These are phyloP conservation scores for Rapana venosa DNA, from an alignment of 2,888 invertebrate genomes.

Conservation along the genomic window DNA sequence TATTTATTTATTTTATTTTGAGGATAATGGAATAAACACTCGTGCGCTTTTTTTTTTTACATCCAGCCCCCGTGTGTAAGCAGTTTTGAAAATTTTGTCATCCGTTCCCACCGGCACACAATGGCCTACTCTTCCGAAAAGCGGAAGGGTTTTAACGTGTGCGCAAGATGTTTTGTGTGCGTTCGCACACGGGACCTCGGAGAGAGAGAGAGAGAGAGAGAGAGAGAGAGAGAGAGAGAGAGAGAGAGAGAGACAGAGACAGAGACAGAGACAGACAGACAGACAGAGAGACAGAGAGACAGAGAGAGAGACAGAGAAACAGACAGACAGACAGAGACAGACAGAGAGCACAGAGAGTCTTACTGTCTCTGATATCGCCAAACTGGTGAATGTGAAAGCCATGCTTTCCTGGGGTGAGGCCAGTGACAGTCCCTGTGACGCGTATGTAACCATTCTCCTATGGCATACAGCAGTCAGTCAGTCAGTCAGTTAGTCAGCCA, in stretches of 20 bases:
- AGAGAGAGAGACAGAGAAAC: neutral
- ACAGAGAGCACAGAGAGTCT: conserved; percentile 18
- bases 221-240: conserved; percentile 14
- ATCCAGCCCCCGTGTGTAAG: too few relatives aligned
- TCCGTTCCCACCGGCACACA: too few relatives aligned
- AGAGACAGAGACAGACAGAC: neutral
- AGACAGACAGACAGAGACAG: neutral
- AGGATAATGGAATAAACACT: too few relatives aligned
- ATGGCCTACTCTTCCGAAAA: too few relatives aligned
- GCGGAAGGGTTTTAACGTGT: too few relatives aligned
- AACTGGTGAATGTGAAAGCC: conserved; percentile 98
- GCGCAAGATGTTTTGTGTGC: too few relatives aligned
- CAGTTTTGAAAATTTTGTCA: too few relatives aligned
- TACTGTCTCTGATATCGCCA: conserved; percentile 92
- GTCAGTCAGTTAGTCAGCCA: too few relatives aligned
- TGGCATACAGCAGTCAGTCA: neutral
- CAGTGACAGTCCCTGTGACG: conserved; percentile 90
- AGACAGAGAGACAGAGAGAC: conserved; percentile 6
- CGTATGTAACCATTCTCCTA: neutral
- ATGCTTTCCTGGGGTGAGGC: conserved; percentile 87
- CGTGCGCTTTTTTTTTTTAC: too few relatives aligned
- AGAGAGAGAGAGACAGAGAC: neutral
- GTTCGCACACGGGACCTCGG: too few relatives aligned
- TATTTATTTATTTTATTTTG: neutral
- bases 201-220: conserved; percentile 16